Evolutionary conservation across 2,113 vertebrate genomes (phyloP).

Genomic region (Ploceus nigricollis): DNA sequence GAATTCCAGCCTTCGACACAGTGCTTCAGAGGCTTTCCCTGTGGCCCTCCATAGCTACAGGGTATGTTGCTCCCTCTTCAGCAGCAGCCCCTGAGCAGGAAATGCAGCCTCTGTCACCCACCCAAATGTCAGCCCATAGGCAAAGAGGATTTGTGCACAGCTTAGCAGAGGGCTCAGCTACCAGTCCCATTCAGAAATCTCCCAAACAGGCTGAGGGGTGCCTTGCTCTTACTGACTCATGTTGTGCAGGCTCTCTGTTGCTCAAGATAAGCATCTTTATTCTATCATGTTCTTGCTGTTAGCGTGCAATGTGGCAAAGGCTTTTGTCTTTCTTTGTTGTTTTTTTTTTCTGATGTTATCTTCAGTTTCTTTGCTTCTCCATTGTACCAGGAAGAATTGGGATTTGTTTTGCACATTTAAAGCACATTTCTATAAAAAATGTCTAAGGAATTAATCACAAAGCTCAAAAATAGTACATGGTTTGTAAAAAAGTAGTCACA

Average conservation of each 20-base stretch:
- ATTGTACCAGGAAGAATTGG: background rate
- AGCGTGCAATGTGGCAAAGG: background rate
- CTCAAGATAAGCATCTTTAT: background rate
- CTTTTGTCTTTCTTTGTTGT: background rate
- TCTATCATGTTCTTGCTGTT: background rate
- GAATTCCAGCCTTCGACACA: background rate
- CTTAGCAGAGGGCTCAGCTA: background rate
- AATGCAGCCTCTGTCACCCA: background rate
- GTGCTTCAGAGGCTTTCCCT: background rate
- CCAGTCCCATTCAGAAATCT: background rate
- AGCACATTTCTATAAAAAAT: background rate
- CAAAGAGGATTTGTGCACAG: background rate
- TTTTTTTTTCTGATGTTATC: background rate
- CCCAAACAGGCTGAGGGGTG: background rate
- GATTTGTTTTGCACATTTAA: background rate
- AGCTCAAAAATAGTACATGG: background rate
- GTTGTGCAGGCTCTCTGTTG: background rate
- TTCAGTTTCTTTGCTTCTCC: background rate
- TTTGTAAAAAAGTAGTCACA: background rate
- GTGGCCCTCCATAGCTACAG: background rate
- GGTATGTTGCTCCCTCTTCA: background rate
- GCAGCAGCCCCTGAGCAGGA: background rate
- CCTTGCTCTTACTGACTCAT: background rate
- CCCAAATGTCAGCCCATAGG: background rate
- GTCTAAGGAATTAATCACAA: background rate